Percentiles rank a stretch among this genome's conserved stretches.
Evolutionary conservation across 2,888 invertebrate species (phyloP).

Genomic region (Prenolepis imparis): DNA sequence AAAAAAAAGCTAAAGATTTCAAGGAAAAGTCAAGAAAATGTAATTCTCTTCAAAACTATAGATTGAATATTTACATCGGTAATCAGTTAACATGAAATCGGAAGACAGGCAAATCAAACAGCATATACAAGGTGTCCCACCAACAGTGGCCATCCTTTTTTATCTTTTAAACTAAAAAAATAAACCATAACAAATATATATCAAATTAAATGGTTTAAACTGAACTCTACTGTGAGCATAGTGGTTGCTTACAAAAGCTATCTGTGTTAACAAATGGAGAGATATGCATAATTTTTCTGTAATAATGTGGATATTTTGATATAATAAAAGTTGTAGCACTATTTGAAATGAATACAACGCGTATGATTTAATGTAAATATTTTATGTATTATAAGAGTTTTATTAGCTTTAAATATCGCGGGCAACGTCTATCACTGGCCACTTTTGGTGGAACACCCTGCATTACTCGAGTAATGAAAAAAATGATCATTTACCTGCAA

Average conservation of each 20-base stretch:
- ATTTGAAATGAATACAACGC: background rate
- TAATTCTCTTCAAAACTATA: background rate
- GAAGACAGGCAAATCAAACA: background rate
- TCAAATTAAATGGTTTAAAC: background rate
- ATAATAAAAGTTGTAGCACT: background rate
- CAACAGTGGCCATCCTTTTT: background rate
- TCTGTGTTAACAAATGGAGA: too few relatives aligned
- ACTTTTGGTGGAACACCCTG: too few relatives aligned
- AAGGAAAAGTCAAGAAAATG: background rate
- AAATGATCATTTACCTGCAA: constrained; percentile 1
- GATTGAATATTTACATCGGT: background rate
- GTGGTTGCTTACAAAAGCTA: too few relatives aligned
- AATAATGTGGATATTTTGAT: too few relatives aligned
- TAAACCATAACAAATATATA: background rate
- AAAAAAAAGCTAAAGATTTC: background rate
- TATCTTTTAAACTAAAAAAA: background rate
- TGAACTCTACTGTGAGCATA: background rate
- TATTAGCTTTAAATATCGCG: background rate
- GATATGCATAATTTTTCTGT: too few relatives aligned
- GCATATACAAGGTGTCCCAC: background rate
- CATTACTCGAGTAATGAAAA: too few relatives aligned
- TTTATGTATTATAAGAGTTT: background rate
- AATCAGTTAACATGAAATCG: background rate
- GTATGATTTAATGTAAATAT: background rate
- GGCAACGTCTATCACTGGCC: background rate